Evolutionary conservation across 2,113 vertebrate species (phyloP), one percentile per base, ranked within the genome.

Genomic region (Seriola dumerili): DNA sequence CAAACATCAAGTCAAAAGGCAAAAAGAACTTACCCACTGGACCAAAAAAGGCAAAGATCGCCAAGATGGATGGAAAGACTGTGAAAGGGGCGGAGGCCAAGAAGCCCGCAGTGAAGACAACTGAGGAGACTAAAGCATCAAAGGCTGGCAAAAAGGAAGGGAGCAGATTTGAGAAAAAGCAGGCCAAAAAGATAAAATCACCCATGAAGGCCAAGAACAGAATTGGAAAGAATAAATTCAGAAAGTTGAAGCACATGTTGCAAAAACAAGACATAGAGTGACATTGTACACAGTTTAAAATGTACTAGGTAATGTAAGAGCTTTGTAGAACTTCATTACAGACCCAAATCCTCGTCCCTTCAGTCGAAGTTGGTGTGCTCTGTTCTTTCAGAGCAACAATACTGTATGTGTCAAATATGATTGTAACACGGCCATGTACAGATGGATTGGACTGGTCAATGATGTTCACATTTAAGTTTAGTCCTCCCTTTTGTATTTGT

Each of bases 191-290:
- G 7, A 89, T 11, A 16, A 94, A 85, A 54, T 73, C 68, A 1
- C 62, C 76, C 14, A 67, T 66, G 65, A 91, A 89, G 38, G 81
- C 79, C 32, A 94, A 85, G 44, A 86, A 87, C 5, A 92, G 92
- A 85, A 91, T 94, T 6, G 94, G 93, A 61, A 95, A 94, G 78
- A 96, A 95, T 72, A 94, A 90, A 85, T 95, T 95, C 80, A 92
- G 58, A 29, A 93, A 94, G 81, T 76, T 94, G 85, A 94, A 92
- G 85, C 54, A 58, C 6, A 68, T 94, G 85, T 42, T 93, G 72
- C n/a, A 79, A 62, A 89, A 92, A 62, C 68, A 73, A 13, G 78
- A 65, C 1, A 23, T 4, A 38, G 46, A 72, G 23, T 92, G 80
- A 84, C 3, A 11, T 12, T 34, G 36, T 85, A 67, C 40, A 82